phyloP scores from a whole-genome alignment of 1,140 invertebrate species.

The Trichonephila clavipes region DNA sequence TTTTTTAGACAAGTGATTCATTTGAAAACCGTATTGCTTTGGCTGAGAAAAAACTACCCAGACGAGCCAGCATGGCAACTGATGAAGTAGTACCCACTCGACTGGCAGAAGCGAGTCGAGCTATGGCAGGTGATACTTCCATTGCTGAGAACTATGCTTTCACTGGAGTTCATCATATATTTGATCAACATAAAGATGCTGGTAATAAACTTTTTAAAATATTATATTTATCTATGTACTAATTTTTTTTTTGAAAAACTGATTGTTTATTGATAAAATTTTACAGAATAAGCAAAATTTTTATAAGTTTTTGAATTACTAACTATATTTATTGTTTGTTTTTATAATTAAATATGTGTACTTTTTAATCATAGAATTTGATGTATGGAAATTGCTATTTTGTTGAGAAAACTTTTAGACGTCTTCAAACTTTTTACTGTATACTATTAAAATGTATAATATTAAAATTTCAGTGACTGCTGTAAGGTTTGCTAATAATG shows the following conservation, averaged over 20 bases:
- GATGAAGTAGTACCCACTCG: conserved; percentile 81
- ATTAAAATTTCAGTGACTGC: conserved; percentile 84
- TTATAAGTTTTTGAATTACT: no score
- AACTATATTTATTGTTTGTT: no score
- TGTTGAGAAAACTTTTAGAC: neutral
- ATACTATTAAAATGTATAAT: no score
- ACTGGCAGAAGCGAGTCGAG: conserved; percentile 80
- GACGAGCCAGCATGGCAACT: conserved; percentile 63
- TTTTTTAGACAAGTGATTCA: conserved; percentile 80
- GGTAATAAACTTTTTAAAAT: conserved; percentile 78
- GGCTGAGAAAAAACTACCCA: conserved; percentile 41
- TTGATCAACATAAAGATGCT: conserved; percentile 86
- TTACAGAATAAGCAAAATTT: no score
- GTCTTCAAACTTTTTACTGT: neutral
- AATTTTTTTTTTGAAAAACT: no score
- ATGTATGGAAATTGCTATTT: no score
- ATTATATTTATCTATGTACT: no score
- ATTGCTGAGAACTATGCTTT: conserved; percentile 81
- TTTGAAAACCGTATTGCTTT: conserved; percentile 73
- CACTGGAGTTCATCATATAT: conserved; percentile 83
- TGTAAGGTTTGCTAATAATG: conserved; percentile 94
- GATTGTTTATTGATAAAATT: no score
- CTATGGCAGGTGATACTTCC: conserved; percentile 70
- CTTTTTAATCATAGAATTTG: no score
- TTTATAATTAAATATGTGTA: no score